A percentile compares a stretch with the other conserved stretches of the same genome.
These are phyloP conservation scores for Orthosia incerta DNA, from an alignment of 2,888 invertebrate species.

Conservation along the genomic window DNA sequence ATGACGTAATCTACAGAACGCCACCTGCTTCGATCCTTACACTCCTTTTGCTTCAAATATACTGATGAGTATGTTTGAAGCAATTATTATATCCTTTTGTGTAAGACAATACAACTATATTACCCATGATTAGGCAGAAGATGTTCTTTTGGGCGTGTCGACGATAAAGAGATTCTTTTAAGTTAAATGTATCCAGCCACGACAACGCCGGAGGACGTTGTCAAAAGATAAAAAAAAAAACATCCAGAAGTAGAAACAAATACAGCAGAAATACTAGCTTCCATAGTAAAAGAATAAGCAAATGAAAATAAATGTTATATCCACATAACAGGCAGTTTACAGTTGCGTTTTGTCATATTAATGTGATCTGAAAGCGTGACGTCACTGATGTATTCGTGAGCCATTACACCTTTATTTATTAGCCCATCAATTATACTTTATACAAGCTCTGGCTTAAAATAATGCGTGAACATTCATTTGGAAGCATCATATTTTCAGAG, in stretches of 20 bases:
- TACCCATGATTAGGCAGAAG: too few relatives aligned
- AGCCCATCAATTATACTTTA: conserved; percentile 33
- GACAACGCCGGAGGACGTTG: too few relatives aligned
- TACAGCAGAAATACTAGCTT: background rate
- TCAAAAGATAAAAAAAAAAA: too few relatives aligned
- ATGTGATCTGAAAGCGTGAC: conserved; percentile 1
- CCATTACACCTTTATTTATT: conserved; percentile 34
- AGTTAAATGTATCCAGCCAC: too few relatives aligned
- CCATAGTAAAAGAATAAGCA: background rate
- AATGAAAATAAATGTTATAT: conserved; percentile 6
- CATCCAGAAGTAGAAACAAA: background rate
- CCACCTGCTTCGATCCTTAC: too few relatives aligned
- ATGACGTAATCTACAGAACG: too few relatives aligned
- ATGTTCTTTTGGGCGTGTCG: too few relatives aligned
- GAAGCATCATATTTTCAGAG: background rate
- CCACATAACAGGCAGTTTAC: background rate
- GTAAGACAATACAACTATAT: too few relatives aligned
- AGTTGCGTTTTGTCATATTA: background rate
- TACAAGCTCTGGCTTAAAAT: background rate
- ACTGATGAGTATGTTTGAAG: too few relatives aligned
- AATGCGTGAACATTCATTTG: background rate
- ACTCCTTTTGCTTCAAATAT: too few relatives aligned
- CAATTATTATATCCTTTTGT: too few relatives aligned
- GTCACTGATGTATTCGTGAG: conserved; percentile 31
- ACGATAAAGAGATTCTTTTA: too few relatives aligned